Percentiles rank a stretch among this genome's conserved stretches.
Evolutionary conservation across 2,113 vertebrate species (phyloP).

Genomic region (Panthera leo): DNA sequence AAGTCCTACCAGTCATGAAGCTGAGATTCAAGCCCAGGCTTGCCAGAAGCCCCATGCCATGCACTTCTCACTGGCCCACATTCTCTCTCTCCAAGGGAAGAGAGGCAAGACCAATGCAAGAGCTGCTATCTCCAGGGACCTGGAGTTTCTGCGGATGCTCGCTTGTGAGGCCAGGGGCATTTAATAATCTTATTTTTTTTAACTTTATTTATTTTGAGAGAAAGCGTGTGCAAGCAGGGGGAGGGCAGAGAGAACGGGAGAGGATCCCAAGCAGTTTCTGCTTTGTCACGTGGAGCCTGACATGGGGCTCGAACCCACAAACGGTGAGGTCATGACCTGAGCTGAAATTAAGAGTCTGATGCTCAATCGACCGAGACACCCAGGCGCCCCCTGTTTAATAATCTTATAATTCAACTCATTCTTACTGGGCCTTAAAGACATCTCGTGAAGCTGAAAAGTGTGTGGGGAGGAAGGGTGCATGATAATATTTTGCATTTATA

Average conservation of each 20-base stretch:
- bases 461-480: not conserved
- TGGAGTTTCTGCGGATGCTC: not conserved
- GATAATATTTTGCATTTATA: slow-evolving; percentile 19
- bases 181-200: not conserved
- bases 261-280: too few species aligned
- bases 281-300: too few species aligned
- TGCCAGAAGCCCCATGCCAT: not conserved
- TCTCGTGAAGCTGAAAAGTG: not conserved
- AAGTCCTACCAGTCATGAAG: not conserved
- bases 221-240: too few species aligned
- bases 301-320: too few species aligned
- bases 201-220: too few species aligned
- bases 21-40: not conserved
- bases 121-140: not conserved
- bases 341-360: too few species aligned
- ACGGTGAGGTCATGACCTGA: too few species aligned
- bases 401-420: not conserved
- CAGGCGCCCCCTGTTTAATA: not conserved
- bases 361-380: too few species aligned
- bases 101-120: not conserved
- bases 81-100: not conserved
- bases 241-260: too few species aligned
- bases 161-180: not conserved
- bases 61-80: not conserved
- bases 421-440: not conserved